Evolutionary conservation across 2,797 vertebrate genomes (phyloP), one percentile per base, ranked within the genome.

Genomic region (Muscicapa comitata): DNA sequence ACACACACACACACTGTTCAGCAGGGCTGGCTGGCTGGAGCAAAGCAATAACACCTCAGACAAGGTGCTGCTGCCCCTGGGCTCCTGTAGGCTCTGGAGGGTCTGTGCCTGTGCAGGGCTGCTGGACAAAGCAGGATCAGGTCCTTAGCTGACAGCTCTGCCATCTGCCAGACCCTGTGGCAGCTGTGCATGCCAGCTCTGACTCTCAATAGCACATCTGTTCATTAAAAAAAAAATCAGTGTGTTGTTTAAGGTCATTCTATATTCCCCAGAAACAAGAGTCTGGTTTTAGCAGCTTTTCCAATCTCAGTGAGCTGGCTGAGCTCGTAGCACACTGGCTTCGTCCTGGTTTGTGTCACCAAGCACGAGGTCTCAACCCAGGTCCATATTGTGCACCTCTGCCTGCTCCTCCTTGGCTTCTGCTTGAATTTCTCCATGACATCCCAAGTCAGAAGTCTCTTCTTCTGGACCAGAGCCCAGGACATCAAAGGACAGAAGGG

Each of bases 331-430:
- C 24, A 7, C 10, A 3, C 57, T 51, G 88, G 37, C n/a, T 86
- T 89, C 57, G 7, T 40, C 50, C 76, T 68, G 38, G 15, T 88
- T 76, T 95, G 51, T 71, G 33, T 87, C 76, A 79, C 24, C 35
- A 67, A 14, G 25, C 0, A 0, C 37, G 31, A 82, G 42, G 58
- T 53, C 66, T 73, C 37, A 43, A 3, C 74, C 28, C 94, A 93
- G 97, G 82, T 98, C 97, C 0, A 37, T 96, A 86, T 95, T 97
- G 50, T 98, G 97, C 51, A 98, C 94, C 37, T 98, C 98, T 43
- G 97, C 98, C 89, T 98, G 98, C 62, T 98, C 97, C 72, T 98
- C 95, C 98, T 96, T 71, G 97, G 77, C 91, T 98, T 98, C 97
- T 98, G 97, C 96, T 98, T 98, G 97, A 98, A 98, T 90, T 97